Base-by-base conservation (phyloP, 2,888 invertebrate species). In the Octonoba sinensis region DNA sequence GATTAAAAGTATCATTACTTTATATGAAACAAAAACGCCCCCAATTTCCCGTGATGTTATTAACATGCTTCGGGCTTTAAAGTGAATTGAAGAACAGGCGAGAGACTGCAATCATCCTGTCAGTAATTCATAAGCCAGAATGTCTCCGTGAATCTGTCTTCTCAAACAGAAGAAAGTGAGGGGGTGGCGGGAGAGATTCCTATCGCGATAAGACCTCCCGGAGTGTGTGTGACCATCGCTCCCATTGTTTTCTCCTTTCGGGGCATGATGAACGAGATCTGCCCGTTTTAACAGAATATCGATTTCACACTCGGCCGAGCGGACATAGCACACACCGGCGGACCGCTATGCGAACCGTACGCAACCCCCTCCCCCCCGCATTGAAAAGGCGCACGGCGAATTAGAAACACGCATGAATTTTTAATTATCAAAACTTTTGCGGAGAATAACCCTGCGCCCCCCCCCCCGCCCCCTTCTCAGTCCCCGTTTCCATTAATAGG, bases 341-440 rank as follows among this genome's bases (percentile, higher is more conserved):
- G 74, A 70, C 74, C 69, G 70, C 36, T 36, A 36, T 36, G 8
- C 36, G 36, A 8, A 2, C 36, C 75, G 70, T 72, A 81, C 69
- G 73, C 70, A 64, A 74, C 65, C 70, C 59, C 74, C 74, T 74
- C 59, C 69, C 70, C 65, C 36, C 4, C 51, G 57, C 71, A 27
- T 36, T 56, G 54, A 67, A 51, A 59, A 54, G 67, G 36, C 65
- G 74, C 70, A 69, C 69, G 70, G 36, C 47, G 70, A 72, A 79
- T 72, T 79, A 69, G 74, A 74, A 81, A 74, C 81, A 75, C 70
- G 75, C 81, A 82, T 82, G 81, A 82, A 82, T 82, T 82, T 82
- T 82, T 82, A 82, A 82, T 82, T 82, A 82, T 82, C 81, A 82
- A 82, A 82, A 79, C 79, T 81, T 81, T 81, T 60, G 49, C 44